Evolutionary conservation across 2,113 vertebrate species (phyloP), one percentile per base, ranked within the genome.

Genomic region (Spea bombifrons): DNA sequence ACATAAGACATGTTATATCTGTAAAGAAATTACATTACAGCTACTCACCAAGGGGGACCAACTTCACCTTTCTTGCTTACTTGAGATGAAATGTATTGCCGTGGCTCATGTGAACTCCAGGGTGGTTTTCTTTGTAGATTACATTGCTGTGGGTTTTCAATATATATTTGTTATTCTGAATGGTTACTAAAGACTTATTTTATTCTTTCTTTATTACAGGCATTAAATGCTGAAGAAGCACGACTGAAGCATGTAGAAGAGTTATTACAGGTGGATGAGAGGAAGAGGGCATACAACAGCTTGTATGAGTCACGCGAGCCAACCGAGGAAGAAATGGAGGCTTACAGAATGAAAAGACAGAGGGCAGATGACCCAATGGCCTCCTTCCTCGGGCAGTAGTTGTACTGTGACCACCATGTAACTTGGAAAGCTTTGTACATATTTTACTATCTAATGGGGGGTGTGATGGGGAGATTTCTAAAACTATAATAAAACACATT

Each of bases 241-340:
- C 90, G 95, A 17, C 91, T 96, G 81, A 95, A 95, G 78, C 93
- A 96, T 0, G 88, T 98, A 15, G 93, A 95, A 3, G 91, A 94
- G 69, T 86, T 96, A 64, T 90, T 98, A 95, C 94, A 94, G 86
- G 0, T 96, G 2, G 97, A 99, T 46, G 97, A 99, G 86, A 93
- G 95, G 86, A 98, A 98, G 85, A 90, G 97, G 61, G 94, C 95
- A 0, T 99, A 97, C 86, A 94, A 84, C 87, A 98, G 93, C 81
- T 49, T 95, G 0, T 89, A 88, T 83, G 97, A 97, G 82, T 82
- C 90, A 17, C 93, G 93, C 74, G 96, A 97, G 30, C 97, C 97
- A 66, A 96, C 96, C 0, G 97, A 99, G 83, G 97, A 98, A 86
- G 97, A 99, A 85, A 96, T 99, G 93, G 97, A 98, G 85, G 97